Evolutionary conservation across 2,797 vertebrate species (phyloP).

Genomic region (Numenius phaeopus): DNA sequence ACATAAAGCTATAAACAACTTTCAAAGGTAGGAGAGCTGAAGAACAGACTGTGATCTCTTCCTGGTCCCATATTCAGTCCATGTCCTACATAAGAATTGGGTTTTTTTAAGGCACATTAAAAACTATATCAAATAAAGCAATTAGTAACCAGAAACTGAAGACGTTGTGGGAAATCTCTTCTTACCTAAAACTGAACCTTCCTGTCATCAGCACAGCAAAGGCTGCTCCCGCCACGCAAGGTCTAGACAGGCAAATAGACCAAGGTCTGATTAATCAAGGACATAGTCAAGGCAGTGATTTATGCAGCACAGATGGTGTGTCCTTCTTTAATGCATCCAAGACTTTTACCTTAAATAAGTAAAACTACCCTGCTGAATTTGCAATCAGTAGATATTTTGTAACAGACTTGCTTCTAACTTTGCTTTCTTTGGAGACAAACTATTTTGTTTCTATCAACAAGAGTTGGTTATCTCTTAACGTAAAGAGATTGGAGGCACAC

Average conservation of each 20-base stretch:
- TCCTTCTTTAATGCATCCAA: not conserved
- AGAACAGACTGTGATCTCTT: not conserved
- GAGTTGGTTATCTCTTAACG: not conserved
- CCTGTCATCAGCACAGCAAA: not conserved
- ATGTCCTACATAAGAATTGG: not conserved
- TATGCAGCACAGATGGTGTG: not conserved
- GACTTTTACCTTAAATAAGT: not conserved
- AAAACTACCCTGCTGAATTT: not conserved
- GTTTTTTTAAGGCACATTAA: not conserved
- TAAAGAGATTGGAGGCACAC: not conserved
- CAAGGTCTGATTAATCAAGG: not conserved
- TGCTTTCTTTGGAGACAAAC: not conserved
- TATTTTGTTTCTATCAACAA: not conserved
- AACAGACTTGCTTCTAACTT: not conserved
- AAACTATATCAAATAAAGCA: not conserved
- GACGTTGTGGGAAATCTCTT: not conserved
- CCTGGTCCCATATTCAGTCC: not conserved
- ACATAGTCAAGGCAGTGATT: not conserved
- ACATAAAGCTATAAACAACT: not conserved
- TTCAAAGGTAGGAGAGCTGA: not conserved
- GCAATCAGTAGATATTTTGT: not conserved
- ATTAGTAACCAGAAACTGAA: not conserved
- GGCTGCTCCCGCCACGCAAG: not conserved
- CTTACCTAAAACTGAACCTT: not conserved
- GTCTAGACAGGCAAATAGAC: not conserved